Conservation (phyloP, 2,888 invertebrate species). For the Thereva nobilitata region DNA sequence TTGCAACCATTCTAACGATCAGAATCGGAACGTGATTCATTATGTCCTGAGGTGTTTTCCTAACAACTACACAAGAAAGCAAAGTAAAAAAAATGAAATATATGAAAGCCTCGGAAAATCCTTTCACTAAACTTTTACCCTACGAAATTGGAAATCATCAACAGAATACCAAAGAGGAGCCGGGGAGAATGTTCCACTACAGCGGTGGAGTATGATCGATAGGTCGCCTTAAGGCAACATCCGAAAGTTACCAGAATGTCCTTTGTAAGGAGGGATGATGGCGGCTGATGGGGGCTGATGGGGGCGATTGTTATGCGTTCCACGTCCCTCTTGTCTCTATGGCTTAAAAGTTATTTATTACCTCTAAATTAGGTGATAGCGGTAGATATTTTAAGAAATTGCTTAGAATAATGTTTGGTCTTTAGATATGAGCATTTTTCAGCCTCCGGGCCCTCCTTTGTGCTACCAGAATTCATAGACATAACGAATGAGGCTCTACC, state of each 20-base stretch:
- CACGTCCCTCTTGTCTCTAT: conserved; percentile 27
- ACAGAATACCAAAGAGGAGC: conserved; percentile 26
- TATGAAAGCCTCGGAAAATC: conserved; percentile 25
- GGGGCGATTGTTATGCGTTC: conserved; percentile 16
- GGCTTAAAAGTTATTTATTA: conserved; percentile 36
- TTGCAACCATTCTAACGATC: conserved; percentile 6
- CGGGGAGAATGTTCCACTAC: conserved; percentile 6
- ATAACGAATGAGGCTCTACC: too few species aligned
- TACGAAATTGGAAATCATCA: conserved; percentile 30
- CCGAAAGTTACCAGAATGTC: conserved; percentile 21
- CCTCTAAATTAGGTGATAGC: conserved; percentile 15
- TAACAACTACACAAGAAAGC: not conserved
- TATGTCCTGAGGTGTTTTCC: conserved; percentile 6
- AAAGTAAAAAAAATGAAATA: conserved; percentile 1
- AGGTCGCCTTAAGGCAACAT: conserved; percentile 25
- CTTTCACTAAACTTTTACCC: conserved; percentile 34
- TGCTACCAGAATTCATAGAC: too few species aligned
- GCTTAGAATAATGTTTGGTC: conserved; percentile 2
- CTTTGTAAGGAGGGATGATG: conserved; percentile 20
- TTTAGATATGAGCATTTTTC: too few species aligned
- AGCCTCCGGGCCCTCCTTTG: too few species aligned
- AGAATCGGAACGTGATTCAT: conserved; percentile 27
- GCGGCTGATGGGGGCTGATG: conserved; percentile 11
- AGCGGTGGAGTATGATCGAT: conserved; percentile 33
- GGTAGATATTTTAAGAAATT: conserved; percentile 28